These are phyloP conservation scores for Chironex yamaguchii DNA, from an alignment of 30 jellyfish, hydroid and myxozoan species.

Conservation along the genomic window DNA sequence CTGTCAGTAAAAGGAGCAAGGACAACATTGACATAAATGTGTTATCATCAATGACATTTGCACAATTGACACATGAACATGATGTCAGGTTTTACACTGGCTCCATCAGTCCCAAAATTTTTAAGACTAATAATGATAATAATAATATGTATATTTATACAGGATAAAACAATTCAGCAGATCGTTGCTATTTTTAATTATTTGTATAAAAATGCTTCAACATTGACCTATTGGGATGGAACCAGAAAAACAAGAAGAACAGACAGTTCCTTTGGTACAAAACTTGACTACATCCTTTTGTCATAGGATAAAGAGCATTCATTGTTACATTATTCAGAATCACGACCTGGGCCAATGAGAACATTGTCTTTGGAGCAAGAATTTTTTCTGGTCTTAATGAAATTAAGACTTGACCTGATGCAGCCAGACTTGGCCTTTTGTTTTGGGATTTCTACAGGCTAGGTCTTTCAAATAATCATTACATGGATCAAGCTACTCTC, in stretches of 20 bases:
- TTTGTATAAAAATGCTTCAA: slow-evolving; percentile 21
- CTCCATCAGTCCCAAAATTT: slow-evolving; percentile 5
- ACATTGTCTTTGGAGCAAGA: slow-evolving; percentile 54
- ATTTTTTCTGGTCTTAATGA: slow-evolving; percentile 49
- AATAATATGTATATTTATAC: too few relatives aligned
- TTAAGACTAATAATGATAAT: too few relatives aligned
- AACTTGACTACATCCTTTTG: slow-evolving; percentile 27
- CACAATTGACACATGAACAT: slow-evolving; percentile 40
- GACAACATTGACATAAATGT: background rate
- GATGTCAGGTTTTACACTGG: slow-evolving; percentile 32
- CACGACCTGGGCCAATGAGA: slow-evolving; percentile 45
- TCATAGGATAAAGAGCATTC: slow-evolving; percentile 11
- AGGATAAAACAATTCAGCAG: too few relatives aligned
- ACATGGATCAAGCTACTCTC: slow-evolving; percentile 31
- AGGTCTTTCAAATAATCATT: slow-evolving; percentile 9
- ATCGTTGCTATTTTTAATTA: slow-evolving; percentile 30
- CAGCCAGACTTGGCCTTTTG: slow-evolving; percentile 59
- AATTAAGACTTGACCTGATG: slow-evolving; percentile 45
- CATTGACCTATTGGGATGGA: slow-evolving; percentile 60
- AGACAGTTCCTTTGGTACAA: slow-evolving; percentile 22
- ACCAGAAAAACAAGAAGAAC: slow-evolving; percentile 5
- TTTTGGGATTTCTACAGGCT: too few relatives aligned
- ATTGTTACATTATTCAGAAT: slow-evolving; percentile 18
- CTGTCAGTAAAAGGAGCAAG: slow-evolving; percentile 3
- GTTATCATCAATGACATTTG: slow-evolving; percentile 26